phyloP scores from a whole-genome alignment of 2,113 vertebrate genomes.

The Pedetes capensis region DNA sequence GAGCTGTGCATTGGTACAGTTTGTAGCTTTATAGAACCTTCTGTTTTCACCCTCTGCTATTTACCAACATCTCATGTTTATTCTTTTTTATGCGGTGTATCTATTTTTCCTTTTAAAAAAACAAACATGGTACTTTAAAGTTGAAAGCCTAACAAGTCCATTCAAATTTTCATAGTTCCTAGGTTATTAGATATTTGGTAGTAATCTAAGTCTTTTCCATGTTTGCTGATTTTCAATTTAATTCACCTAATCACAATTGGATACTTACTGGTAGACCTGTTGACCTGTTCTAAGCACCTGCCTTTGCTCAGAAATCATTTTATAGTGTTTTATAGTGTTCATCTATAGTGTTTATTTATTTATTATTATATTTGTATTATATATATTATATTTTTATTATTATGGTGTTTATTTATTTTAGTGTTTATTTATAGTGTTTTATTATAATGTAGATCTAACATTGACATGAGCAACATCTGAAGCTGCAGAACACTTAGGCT shows the following conservation, averaged over 20 bases:
- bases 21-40: not conserved
- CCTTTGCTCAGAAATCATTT: slow-evolving; percentile 32
- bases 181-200: slow-evolving; percentile 43
- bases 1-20: not conserved
- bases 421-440: no score
- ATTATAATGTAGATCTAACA: not conserved
- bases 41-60: not conserved
- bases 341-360: no score
- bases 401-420: no score
- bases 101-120: slow-evolving; percentile 57
- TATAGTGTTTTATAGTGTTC: no score
- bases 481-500: not conserved
- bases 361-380: no score
- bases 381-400: no score
- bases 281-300: not conserved
- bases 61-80: slow-evolving; percentile 41
- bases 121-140: slow-evolving; percentile 56
- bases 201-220: slow-evolving; percentile 13
- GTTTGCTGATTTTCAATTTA: slow-evolving; percentile 39
- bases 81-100: slow-evolving; percentile 24
- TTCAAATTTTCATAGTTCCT: slow-evolving; percentile 47
- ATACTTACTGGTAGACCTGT: not conserved
- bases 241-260: not conserved
- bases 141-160: slow-evolving; percentile 44
- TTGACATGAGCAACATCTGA: not conserved